Conservation (phyloP, 2,113 vertebrate species). For the Epinephelus moara region DNA sequence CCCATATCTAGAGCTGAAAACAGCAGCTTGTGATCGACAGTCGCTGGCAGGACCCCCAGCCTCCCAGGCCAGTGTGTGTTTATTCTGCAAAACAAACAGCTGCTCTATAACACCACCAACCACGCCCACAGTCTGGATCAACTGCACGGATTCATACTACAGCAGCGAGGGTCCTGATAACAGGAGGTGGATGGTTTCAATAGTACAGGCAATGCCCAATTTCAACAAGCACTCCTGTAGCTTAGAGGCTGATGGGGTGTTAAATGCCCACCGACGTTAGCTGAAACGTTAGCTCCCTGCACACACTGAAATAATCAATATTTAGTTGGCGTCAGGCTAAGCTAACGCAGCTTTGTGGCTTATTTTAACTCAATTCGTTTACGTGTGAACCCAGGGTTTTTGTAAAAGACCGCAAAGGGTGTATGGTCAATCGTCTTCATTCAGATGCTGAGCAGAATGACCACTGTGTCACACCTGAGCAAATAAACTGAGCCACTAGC, state of each 20-base stretch:
- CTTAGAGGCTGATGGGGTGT: not conserved
- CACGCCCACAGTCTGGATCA: slow-evolving; percentile 73
- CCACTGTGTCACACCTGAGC: slow-evolving; percentile 14
- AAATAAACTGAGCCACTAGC: slow-evolving; percentile 37
- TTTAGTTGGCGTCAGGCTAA: slow-evolving; percentile 32
- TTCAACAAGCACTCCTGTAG: not conserved
- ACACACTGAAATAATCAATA: slow-evolving; percentile 42
- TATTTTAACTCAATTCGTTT: not conserved
- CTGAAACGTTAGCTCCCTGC: slow-evolving; percentile 32
- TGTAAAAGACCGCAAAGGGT: fast-evolving
- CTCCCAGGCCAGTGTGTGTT: slow-evolving; percentile 18
- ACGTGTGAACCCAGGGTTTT: not conserved
- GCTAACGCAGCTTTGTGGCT: not conserved
- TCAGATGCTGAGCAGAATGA: not conserved
- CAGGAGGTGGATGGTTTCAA: not conserved
- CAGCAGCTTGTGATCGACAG: slow-evolving; percentile 9
- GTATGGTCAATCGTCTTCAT: not conserved
- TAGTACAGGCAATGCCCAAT: fast-evolving
- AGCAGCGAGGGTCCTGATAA: not conserved
- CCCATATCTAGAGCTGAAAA: not conserved
- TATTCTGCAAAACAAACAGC: slow-evolving; percentile 55
- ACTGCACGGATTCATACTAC: not conserved
- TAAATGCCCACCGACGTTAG: slow-evolving; percentile 8
- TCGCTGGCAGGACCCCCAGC: not conserved
- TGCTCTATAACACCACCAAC: slow-evolving; percentile 54